Conservation (phyloP, 2,113 vertebrate species). For the Canis aureus region DNA sequence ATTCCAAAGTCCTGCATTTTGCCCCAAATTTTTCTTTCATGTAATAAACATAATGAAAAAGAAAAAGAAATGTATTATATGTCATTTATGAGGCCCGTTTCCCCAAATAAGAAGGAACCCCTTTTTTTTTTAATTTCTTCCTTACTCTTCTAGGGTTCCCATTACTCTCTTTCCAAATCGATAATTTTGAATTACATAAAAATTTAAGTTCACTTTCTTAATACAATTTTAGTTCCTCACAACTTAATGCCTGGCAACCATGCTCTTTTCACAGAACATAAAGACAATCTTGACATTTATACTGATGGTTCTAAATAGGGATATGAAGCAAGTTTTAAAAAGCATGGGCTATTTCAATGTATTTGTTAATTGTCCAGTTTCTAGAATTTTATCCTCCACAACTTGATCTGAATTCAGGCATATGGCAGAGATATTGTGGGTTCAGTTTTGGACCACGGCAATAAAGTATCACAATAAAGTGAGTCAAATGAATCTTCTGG, state of each 20-base stretch:
- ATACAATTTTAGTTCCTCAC: background rate
- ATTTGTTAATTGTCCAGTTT: background rate
- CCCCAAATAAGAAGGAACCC: background rate
- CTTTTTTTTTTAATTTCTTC: background rate
- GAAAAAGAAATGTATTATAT: background rate
- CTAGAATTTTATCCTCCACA: background rate
- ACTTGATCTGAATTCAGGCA: background rate
- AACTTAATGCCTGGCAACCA: background rate
- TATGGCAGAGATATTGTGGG: background rate
- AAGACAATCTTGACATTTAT: conserved; percentile 37
- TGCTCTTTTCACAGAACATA: background rate
- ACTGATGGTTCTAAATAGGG: background rate
- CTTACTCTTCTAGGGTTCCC: background rate
- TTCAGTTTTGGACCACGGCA: background rate
- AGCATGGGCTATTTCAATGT: background rate
- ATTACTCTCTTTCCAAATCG: background rate
- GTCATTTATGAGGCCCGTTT: background rate
- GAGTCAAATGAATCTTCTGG: background rate
- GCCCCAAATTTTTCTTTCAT: background rate
- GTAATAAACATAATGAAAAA: background rate
- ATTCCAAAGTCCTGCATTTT: background rate
- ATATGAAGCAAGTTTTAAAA: conserved; percentile 18
- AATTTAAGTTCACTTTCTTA: conserved; percentile 19
- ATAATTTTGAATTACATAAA: conserved; percentile 16
- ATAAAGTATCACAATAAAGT: background rate